Conservation (phyloP, 2,888 invertebrate species). For the Melieria omissa region DNA sequence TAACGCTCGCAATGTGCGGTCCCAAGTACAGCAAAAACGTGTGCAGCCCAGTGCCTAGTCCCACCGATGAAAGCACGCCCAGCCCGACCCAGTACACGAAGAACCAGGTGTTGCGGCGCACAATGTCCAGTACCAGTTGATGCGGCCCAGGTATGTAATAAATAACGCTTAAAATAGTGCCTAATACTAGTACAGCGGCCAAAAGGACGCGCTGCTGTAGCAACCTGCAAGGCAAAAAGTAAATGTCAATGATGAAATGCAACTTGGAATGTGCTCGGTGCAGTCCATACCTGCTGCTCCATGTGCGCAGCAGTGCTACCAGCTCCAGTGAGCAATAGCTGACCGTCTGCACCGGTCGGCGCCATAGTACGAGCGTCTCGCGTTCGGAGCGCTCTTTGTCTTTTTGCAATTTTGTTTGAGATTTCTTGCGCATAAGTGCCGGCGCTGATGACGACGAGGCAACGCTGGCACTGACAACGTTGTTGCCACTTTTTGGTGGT, state of each 20-base stretch:
- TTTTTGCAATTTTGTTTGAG: conserved; percentile 52
- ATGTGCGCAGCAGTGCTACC: conserved; percentile 72
- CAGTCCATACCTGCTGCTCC: conserved; percentile 68
- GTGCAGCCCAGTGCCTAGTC: conserved; percentile 97
- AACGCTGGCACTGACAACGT: conserved; percentile 22
- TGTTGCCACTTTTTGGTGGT: conserved; percentile 35
- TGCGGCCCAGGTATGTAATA: conserved; percentile 65
- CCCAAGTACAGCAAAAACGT: conserved; percentile 98
- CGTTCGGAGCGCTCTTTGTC: conserved; percentile 72
- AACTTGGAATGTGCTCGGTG: not conserved
- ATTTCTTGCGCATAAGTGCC: conserved; percentile 39
- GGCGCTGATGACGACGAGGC: conserved; percentile 51
- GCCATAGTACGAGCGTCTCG: conserved; percentile 80
- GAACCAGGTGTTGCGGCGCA: conserved; percentile 65
- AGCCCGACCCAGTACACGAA: conserved; percentile 89
- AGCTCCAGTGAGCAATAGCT: conserved; percentile 84
- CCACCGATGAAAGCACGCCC: conserved; percentile 96
- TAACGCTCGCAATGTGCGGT: conserved; percentile 99
- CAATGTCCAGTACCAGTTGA: conserved; percentile 61
- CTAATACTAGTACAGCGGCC: conserved; percentile 60
- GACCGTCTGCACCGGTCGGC: conserved; percentile 80
- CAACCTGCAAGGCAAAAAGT: conserved; percentile 51
- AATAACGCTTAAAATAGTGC: conserved; percentile 61
- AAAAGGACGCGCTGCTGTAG: conserved; percentile 62
- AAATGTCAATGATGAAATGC: not conserved